These are phyloP conservation scores for Harmothoe impar DNA, from an alignment of 2,888 invertebrate genomes.

Conservation along the genomic window DNA sequence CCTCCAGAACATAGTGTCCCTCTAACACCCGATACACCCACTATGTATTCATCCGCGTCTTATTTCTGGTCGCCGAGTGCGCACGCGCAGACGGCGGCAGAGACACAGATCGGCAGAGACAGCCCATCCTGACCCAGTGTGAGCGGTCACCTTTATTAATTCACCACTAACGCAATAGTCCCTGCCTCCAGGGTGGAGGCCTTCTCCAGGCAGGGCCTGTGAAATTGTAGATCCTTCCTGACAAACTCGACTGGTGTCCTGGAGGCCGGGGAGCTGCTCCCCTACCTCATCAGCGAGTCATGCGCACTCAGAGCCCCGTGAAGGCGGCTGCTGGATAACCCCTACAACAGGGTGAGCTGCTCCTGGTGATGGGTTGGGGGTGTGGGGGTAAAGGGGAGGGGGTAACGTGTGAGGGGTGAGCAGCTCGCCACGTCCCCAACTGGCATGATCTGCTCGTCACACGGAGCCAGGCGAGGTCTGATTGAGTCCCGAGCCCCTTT, in stretches of 20 bases:
- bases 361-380: not conserved
- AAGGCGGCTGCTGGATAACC: conserved; percentile 22
- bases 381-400: not conserved
- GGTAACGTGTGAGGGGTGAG: conserved; percentile 21
- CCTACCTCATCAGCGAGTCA: conserved; percentile 35
- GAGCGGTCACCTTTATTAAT: conserved; percentile 46
- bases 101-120: conserved; percentile 35
- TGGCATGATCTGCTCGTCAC: not conserved
- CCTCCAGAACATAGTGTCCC: not conserved
- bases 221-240: conserved; percentile 59
- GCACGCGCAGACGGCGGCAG: not conserved
- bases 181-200: not conserved
- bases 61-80: not conserved
- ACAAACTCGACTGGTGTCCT: conserved; percentile 12
- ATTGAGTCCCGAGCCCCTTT: not conserved
- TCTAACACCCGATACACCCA: conserved; percentile 19
- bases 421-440: conserved; percentile 4
- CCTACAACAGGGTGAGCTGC: not conserved
- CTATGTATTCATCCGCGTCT: not conserved
- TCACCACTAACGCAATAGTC: conserved; percentile 46
- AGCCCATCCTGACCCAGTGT: not conserved
- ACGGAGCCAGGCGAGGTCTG: not conserved
- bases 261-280: not conserved
- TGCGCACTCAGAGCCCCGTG: not conserved
- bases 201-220: not conserved